phyloP scores from a whole-genome alignment of 2,113 vertebrate genomes.

The Ariopsis seemanni region DNA sequence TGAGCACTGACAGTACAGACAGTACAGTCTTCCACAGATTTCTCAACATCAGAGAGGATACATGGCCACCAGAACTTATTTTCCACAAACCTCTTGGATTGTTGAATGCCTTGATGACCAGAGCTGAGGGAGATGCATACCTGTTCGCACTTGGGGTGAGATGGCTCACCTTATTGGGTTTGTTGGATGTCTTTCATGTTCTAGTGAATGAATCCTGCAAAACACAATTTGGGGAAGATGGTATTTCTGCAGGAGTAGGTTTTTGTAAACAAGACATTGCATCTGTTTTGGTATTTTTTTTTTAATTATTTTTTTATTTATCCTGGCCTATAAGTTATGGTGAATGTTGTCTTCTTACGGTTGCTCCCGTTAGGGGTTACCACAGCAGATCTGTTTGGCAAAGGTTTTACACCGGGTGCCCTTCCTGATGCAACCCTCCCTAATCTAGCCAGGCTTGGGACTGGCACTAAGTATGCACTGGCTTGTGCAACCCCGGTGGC shows the following conservation, averaged over 20 bases:
- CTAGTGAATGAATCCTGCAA: neutral
- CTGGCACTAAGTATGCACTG: no score
- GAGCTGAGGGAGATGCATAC: neutral
- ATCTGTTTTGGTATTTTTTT: no score
- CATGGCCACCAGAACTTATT: neutral
- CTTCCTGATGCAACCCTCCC: no score
- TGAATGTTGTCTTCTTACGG: no score
- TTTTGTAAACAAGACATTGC: neutral
- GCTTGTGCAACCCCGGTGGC: no score
- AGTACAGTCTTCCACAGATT: neutral
- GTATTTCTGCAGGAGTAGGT: neutral
- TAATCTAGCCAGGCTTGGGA: no score
- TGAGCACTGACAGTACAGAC: neutral
- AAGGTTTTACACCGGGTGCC: no score
- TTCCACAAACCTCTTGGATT: neutral
- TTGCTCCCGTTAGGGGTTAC: no score
- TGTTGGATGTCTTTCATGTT: neutral
- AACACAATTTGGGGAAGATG: no score
- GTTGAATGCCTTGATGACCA: neutral
- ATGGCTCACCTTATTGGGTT: neutral
- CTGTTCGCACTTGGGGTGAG: neutral
- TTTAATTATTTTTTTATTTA: no score
- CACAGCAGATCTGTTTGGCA: no score
- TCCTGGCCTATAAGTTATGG: no score
- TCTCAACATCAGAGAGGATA: neutral